Conservation (phyloP, 2,113 vertebrate species). For the Myrmophylax atrothorax region DNA sequence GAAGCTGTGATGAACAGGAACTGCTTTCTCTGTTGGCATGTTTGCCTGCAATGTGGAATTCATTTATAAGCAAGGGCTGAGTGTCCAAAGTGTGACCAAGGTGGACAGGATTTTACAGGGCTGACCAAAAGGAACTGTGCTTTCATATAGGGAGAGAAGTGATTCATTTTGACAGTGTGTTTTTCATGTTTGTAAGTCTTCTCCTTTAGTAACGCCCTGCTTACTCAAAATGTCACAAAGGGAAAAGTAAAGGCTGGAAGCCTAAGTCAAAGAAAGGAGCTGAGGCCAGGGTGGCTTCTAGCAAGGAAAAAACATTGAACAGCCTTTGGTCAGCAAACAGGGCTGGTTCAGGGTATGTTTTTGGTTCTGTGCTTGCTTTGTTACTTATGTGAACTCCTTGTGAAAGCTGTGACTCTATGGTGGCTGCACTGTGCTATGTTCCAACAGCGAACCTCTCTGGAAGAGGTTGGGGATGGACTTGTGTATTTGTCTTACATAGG, state of each 20-base stretch:
- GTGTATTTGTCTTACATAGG: not conserved
- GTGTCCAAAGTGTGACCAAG: not conserved
- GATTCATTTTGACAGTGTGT: not conserved
- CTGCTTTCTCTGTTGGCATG: not conserved
- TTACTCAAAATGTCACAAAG: not conserved
- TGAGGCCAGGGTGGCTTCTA: not conserved
- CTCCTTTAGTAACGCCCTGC: not conserved
- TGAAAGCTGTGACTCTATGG: not conserved
- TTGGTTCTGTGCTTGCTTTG: not conserved
- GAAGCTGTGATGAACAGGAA: not conserved
- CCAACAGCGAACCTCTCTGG: not conserved
- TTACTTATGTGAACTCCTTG: not conserved
- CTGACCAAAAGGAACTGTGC: not conserved
- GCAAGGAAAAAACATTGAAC: not conserved
- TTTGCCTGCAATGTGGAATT: not conserved
- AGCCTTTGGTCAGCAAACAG: not conserved
- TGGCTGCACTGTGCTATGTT: not conserved
- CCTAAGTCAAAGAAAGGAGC: not conserved
- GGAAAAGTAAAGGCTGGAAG: not conserved
- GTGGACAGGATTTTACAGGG: not conserved
- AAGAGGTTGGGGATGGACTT: not conserved
- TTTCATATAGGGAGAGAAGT: fast-evolving
- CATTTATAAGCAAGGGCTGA: not conserved
- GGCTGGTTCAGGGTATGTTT: not conserved
- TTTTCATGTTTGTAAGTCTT: not conserved